Conservation (phyloP, 64 coral and sea anemone genomes). For the Cladopsammia gracilis region DNA sequence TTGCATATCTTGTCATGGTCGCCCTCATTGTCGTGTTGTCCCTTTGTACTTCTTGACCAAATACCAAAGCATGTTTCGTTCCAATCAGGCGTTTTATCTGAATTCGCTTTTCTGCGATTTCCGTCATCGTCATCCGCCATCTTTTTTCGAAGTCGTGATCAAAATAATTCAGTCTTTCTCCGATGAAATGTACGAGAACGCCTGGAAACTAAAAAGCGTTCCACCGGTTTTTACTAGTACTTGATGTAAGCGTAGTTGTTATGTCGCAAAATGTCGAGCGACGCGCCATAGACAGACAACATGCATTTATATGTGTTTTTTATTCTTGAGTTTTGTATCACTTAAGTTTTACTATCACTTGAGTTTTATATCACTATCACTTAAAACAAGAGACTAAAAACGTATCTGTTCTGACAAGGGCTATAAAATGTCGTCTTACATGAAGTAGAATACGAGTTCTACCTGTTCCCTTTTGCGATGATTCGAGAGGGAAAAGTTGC, state of each 20-base stretch:
- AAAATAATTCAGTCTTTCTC: neutral
- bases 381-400: no score
- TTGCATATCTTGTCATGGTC: constrained; percentile 22
- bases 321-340: no score
- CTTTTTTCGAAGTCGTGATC: neutral
- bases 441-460: neutral
- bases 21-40: neutral
- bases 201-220: no score
- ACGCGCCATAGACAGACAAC: no score
- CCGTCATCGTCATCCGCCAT: constrained; percentile 39
- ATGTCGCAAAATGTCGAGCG: no score
- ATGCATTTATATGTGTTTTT: no score
- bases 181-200: neutral
- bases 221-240: no score
- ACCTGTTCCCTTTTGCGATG: neutral
- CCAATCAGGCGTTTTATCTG: constrained; percentile 1
- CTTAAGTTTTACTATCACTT: no score
- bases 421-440: neutral
- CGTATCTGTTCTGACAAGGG: neutral
- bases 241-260: no score
- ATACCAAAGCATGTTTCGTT: constrained; percentile 33
- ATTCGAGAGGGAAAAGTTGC: constrained; percentile 58
- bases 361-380: no score
- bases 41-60: constrained; percentile 35
- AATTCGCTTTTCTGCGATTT: neutral